Evolutionary conservation across 2,113 vertebrate species (phyloP).

Genomic region (Agapornis roseicollis): DNA sequence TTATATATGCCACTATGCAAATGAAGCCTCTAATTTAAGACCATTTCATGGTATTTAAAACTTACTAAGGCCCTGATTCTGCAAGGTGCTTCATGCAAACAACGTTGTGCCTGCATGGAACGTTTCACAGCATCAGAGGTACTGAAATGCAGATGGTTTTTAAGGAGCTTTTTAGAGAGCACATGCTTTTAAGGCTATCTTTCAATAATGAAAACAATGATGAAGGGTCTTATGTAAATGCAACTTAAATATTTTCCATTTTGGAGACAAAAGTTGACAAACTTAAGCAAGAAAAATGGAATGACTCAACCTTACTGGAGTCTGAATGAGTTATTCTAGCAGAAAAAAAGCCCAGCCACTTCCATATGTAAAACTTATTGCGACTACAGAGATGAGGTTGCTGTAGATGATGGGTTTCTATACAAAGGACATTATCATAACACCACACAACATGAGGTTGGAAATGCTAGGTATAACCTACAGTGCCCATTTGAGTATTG

Average conservation of each 20-base stretch:
- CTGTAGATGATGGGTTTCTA: conserved; percentile 68
- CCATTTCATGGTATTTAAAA: not conserved
- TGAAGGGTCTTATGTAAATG: conserved; percentile 48
- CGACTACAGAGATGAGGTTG: conserved; percentile 65
- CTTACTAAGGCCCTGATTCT: conserved; percentile 53
- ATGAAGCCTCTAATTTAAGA: conserved; percentile 20
- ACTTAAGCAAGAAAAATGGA: conserved; percentile 60
- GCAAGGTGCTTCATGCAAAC: conserved; percentile 61
- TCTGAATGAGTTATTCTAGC: conserved; percentile 59
- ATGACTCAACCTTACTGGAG: conserved; percentile 57
- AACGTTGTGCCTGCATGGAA: conserved; percentile 40
- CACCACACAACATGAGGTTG: conserved; percentile 72
- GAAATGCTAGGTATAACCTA: conserved; percentile 73
- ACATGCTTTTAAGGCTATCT: conserved; percentile 44
- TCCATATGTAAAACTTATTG: conserved; percentile 64
- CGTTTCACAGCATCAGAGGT: conserved; percentile 55
- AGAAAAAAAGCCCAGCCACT: conserved; percentile 59
- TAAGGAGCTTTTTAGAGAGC: conserved; percentile 22
- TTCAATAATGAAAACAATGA: conserved; percentile 23
- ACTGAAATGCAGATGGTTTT: conserved; percentile 25
- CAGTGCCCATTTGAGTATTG: conserved; percentile 72
- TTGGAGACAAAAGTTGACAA: conserved; percentile 54
- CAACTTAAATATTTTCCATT: conserved; percentile 45
- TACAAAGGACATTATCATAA: conserved; percentile 71
- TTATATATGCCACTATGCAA: not conserved